phyloP scores from a whole-genome alignment of 2,797 vertebrate genomes.

The Triplophysa yarkandensis region DNA sequence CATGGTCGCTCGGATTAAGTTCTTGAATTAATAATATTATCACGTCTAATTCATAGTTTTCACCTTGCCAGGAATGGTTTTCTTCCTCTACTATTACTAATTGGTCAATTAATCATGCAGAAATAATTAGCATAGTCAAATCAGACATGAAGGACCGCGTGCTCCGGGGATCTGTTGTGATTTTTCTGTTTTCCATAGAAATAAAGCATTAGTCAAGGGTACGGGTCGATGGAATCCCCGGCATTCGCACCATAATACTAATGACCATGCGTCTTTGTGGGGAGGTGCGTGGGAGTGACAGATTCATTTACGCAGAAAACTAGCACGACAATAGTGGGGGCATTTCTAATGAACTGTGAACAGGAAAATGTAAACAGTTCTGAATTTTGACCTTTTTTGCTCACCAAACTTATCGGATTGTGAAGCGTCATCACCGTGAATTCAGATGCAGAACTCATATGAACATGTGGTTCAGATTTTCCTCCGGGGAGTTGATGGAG shows the following conservation, averaged over 20 bases:
- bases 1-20: conserved; percentile 77
- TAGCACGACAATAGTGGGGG: conserved; percentile 56
- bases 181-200: conserved; percentile 74
- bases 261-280: conserved; percentile 71
- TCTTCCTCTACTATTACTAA: conserved; percentile 79
- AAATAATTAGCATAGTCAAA: conserved; percentile 83
- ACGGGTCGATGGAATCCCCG: conserved; percentile 67
- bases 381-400: not conserved
- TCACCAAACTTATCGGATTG: not conserved
- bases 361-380: not conserved
- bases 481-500: no score
- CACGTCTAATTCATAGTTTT: conserved; percentile 80
- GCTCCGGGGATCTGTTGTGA: conserved; percentile 69
- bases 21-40: conserved; percentile 80
- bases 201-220: conserved; percentile 80
- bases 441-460: no score
- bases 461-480: no score
- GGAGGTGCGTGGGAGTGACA: conserved; percentile 68
- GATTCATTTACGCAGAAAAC: conserved; percentile 61
- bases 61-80: conserved; percentile 81
- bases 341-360: not conserved
- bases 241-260: conserved; percentile 71
- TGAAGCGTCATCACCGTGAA: not conserved
- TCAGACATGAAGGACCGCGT: conserved; percentile 75
- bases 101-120: conserved; percentile 84